Conservation (phyloP, 92 coral and sea anemone species). For the Umimayanthus chanpuru region DNA sequence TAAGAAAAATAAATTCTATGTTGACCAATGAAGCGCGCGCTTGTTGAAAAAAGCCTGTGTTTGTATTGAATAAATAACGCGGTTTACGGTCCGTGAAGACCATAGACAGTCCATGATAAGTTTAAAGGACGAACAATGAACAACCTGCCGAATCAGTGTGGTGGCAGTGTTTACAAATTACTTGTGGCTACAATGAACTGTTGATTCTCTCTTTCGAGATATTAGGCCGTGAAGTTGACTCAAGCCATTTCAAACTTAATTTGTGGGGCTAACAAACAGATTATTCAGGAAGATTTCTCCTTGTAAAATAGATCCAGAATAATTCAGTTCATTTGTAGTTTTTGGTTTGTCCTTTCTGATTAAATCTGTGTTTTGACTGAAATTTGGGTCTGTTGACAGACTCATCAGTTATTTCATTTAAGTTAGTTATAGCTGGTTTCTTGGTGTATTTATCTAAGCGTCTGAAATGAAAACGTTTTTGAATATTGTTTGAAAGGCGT, state of each 20-base stretch:
- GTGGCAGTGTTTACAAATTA: constrained; percentile 29
- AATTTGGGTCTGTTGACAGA: neutral
- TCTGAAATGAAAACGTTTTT: neutral
- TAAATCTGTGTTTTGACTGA: neutral
- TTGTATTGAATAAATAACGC: constrained; percentile 34
- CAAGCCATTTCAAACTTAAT: neutral
- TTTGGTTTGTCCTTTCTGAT: neutral
- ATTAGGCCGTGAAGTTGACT: neutral
- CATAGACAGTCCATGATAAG: constrained; percentile 22
- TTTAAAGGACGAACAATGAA: constrained; percentile 20
- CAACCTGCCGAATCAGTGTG: constrained; percentile 33
- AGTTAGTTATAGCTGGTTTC: neutral
- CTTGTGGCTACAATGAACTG: constrained; percentile 25
- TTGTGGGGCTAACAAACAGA: too few species aligned
- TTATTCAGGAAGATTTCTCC: neutral
- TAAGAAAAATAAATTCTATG: neutral
- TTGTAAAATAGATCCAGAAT: neutral
- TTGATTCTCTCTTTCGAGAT: neutral
- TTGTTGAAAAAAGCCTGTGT: neutral
- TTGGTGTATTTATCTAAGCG: neutral
- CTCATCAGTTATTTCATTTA: neutral
- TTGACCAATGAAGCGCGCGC: neutral
- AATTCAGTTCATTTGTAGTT: neutral
- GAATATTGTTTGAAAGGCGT: neutral
- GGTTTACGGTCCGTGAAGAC: constrained; percentile 12